These are phyloP conservation scores for Phocoena phocoena DNA, from an alignment of 2,113 vertebrate species.

Conservation along the genomic window DNA sequence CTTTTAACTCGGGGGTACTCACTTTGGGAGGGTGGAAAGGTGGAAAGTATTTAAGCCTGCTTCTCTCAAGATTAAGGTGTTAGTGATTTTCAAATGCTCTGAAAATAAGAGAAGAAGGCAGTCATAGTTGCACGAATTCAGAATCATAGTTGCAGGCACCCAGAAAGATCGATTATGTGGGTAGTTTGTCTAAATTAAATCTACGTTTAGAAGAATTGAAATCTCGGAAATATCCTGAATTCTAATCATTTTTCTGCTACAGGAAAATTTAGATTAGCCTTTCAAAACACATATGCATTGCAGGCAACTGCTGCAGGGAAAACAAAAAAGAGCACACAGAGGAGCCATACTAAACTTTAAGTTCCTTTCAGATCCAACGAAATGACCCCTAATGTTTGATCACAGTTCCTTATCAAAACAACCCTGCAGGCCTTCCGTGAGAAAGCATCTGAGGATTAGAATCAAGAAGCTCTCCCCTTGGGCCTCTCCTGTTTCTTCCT, in stretches of 20 bases:
- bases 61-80: neutral
- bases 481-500: constrained; percentile 51
- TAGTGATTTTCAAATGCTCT: constrained; percentile 35
- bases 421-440: constrained; percentile 10
- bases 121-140: neutral
- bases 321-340: neutral
- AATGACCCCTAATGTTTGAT: constrained; percentile 52
- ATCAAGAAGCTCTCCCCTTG: neutral
- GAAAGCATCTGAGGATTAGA: neutral
- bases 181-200: constrained; percentile 68
- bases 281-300: constrained; percentile 38
- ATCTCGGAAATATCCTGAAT: constrained; percentile 58
- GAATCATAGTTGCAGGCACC: neutral
- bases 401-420: constrained; percentile 63
- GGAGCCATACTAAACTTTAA: constrained; percentile 39
- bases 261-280: constrained; percentile 57
- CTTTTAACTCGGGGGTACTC: neutral
- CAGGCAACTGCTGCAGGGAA: neutral
- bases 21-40: neutral
- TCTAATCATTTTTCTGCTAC: constrained; percentile 51
- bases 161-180: neutral
- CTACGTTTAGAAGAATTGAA: constrained; percentile 18
- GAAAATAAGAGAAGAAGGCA: constrained; percentile 28
- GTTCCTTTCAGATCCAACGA: constrained; percentile 41
- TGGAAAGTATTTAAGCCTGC: neutral